Evolutionary conservation across 2,888 invertebrate species (phyloP).

Genomic region (Anaspis maculata): DNA sequence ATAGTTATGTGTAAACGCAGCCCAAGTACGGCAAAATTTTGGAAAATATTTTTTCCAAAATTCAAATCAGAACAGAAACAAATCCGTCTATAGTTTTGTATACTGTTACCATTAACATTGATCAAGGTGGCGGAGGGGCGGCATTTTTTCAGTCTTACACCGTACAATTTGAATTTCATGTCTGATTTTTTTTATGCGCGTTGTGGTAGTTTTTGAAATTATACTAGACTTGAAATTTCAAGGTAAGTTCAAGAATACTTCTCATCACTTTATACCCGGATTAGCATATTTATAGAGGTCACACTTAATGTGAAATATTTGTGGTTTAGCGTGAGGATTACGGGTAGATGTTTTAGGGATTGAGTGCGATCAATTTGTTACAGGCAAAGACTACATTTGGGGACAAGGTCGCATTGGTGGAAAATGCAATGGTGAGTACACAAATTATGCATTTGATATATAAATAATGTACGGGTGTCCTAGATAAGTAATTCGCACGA

Average conservation of each 20-base stretch:
- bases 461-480: no score
- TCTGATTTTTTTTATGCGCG: no score
- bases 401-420: slow-evolving; percentile 51
- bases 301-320: slow-evolving; percentile 14
- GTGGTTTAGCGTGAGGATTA: slow-evolving; percentile 4
- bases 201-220: slow-evolving; percentile 15
- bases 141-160: slow-evolving; percentile 1
- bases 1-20: no score
- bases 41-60: no score
- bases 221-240: slow-evolving; percentile 16
- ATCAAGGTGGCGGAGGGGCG: not conserved
- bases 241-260: slow-evolving; percentile 17
- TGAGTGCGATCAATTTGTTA: no score
- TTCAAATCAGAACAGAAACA: no score
- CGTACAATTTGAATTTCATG: no score
- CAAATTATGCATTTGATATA: no score
- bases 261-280: slow-evolving; percentile 14
- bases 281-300: slow-evolving; percentile 18
- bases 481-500: no score
- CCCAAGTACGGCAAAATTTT: no score
- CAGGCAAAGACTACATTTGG: slow-evolving; percentile 57
- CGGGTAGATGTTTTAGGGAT: slow-evolving; percentile 3
- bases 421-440: slow-evolving; percentile 51
- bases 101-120: slow-evolving; percentile 1
- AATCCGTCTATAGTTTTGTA: not conserved